phyloP scores from a whole-genome alignment of 2,797 vertebrate genomes.

The Phataginus tricuspis region DNA sequence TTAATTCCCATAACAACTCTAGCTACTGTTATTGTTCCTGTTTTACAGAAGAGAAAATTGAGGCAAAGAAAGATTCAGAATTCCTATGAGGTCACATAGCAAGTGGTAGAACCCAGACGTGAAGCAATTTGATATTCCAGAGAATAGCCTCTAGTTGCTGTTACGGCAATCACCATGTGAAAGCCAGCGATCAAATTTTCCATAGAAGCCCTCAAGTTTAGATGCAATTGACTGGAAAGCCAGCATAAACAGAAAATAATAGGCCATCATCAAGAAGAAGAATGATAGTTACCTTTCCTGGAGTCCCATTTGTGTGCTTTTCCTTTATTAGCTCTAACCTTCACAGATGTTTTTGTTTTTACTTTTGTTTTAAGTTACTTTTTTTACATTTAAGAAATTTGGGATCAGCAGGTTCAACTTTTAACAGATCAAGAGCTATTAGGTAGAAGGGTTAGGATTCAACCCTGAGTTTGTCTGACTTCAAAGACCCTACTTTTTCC shows the following conservation, averaged over 20 bases:
- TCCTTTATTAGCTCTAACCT: neutral
- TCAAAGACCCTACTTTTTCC: neutral
- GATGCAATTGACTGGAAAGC: neutral
- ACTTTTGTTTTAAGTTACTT: constrained; percentile 23
- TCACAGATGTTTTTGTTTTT: neutral
- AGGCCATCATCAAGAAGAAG: neutral
- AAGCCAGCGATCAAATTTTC: neutral
- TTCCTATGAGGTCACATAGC: neutral
- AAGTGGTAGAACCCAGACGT: neutral
- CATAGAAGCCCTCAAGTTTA: neutral
- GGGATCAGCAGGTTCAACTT: neutral
- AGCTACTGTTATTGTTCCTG: neutral
- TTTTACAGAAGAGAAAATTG: constrained; percentile 3
- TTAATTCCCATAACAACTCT: neutral
- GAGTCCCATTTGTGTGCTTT: neutral
- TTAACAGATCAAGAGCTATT: neutral
- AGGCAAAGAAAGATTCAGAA: neutral
- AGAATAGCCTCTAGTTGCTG: neutral
- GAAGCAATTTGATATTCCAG: neutral
- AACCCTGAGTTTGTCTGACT: neutral
- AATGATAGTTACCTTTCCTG: neutral
- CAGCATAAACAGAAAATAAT: constrained; percentile 3
- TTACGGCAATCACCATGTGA: neutral
- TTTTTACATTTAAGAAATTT: constrained; percentile 29
- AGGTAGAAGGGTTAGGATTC: neutral